phyloP scores from a whole-genome alignment of 1,140 invertebrate species.

The Chelonus insularis region DNA sequence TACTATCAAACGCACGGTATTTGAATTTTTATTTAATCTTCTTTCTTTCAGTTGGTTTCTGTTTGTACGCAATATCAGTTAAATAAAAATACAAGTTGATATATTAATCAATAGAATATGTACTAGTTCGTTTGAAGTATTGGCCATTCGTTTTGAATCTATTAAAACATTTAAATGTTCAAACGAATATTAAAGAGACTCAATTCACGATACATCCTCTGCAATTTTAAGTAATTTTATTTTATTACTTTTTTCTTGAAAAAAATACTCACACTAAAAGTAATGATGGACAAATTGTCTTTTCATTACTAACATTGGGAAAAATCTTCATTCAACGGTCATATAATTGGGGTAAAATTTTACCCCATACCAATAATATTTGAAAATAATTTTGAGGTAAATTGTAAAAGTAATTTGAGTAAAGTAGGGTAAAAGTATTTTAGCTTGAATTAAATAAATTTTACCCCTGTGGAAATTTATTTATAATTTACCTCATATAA shows the following conservation, averaged over 20 bases:
- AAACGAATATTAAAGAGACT: not conserved
- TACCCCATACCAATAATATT: no score
- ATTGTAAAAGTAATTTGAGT: no score
- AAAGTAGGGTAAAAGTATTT: no score
- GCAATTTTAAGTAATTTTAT: not conserved
- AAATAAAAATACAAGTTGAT: constrained; percentile 9
- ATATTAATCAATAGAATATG: not conserved
- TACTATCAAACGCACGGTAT: not conserved
- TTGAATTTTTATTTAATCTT: not conserved
- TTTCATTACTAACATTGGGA: no score
- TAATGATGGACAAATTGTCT: no score
- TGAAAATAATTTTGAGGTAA: no score
- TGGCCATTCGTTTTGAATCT: constrained; percentile 16
- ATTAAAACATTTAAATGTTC: constrained; percentile 24
- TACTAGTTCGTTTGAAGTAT: constrained; percentile 23
- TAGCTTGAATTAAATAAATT: no score
- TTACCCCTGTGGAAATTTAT: no score
- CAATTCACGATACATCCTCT: not conserved
- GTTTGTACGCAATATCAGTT: constrained; percentile 17
- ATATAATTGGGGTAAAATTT: no score
- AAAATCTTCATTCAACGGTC: no score
- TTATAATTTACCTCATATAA: no score
- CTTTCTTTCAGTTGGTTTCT: not conserved
- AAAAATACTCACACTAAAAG: no score
- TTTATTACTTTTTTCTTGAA: not conserved